These are phyloP conservation scores for Manis pentadactyla DNA, from an alignment of 2,797 vertebrate genomes.

Conservation along the genomic window DNA sequence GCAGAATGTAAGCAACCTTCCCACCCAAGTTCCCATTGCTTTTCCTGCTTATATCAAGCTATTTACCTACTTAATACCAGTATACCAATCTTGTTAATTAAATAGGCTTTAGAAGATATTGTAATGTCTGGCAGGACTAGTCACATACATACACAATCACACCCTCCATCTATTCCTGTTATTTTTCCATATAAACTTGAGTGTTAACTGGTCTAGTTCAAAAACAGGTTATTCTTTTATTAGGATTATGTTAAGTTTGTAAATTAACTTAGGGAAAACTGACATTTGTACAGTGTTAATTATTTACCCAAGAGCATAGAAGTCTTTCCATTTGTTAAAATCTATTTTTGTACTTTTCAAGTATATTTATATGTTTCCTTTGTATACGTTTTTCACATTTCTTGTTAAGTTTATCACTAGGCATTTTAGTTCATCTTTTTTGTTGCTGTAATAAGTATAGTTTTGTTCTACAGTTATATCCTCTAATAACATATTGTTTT, in stretches of 20 bases:
- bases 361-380: neutral
- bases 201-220: neutral
- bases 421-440: neutral
- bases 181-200: neutral
- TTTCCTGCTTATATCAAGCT: too few species aligned
- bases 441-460: neutral
- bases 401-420: neutral
- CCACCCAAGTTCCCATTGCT: too few species aligned
- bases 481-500: neutral
- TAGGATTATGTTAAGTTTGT: neutral
- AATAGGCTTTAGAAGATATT: neutral
- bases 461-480: neutral
- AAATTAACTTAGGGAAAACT: neutral
- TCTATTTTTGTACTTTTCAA: neutral
- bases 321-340: neutral
- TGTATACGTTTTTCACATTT: neutral
- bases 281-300: neutral
- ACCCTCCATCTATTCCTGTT: neutral
- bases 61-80: too few species aligned
- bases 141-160: neutral
- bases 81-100: too few species aligned
- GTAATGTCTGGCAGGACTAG: neutral
- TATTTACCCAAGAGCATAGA: neutral
- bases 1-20: too few species aligned
- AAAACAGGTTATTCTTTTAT: neutral